Evolutionary conservation across 2,888 invertebrate genomes (phyloP), one percentile per base, ranked within the genome.

Genomic region (Aspidapion aeneum): DNA sequence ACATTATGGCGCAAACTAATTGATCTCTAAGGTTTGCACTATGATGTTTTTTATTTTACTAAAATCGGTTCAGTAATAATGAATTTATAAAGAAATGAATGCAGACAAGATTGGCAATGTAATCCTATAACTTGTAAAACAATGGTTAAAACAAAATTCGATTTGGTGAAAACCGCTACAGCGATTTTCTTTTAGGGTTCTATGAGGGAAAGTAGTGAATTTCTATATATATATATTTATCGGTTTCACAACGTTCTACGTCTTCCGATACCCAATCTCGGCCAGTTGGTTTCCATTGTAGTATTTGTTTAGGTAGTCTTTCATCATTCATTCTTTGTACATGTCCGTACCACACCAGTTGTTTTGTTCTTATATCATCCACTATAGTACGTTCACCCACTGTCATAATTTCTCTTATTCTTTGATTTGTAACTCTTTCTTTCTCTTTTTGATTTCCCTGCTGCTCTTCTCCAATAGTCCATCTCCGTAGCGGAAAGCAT

Each of bases 301-400:
- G 5, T 7, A 62, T 60, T 49, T 61, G 60, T 56, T 65, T 64
- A 21, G 64, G 64, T 3, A 62, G 20, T 61, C 61, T 59, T 49
- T 60, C 61, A 62, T 5, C 5, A 52, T 3, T 52, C 52, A 52
- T 52, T 19, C 52, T 52, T 52, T 52, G 19, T 5, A 52, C 60
- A 16, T 66, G 63, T 18, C 61, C 60, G 50, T 63, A 66, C 56
- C 61, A 66, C 64, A 16, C 61, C 56, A 65, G 62, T 18, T 69
- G 65, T 62, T 66, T 64, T 1, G 21, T 48, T 57, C 22, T 59
- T 20, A 52, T 52, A 62, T 58, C 17, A 62, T 58, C 66, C 18
- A 58, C 35, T 12, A 35, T 35, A 7, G 35, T 50, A 16, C 65
- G 63, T 61, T 21, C 57, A n/a, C n/a, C n/a, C 48, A 68, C 63